phyloP scores from a whole-genome alignment of 2,797 vertebrate genomes.

The Staurois parvus region DNA sequence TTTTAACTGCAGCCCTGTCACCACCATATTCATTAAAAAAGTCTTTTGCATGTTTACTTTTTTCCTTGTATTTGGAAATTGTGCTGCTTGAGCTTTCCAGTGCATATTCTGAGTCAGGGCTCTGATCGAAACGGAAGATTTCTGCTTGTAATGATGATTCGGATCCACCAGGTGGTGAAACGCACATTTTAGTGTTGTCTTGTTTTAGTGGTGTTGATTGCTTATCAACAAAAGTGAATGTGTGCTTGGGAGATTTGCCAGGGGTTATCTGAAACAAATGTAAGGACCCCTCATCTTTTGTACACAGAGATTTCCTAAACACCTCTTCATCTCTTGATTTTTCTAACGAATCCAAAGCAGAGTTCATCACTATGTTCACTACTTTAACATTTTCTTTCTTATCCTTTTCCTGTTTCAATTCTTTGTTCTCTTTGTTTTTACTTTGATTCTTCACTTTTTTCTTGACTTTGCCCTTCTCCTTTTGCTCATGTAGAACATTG shows the following conservation, averaged over 20 bases:
- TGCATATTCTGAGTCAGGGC: constrained; percentile 87
- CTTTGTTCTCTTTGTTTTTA: constrained; percentile 99
- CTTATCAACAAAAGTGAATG: constrained; percentile 91
- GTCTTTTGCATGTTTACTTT: constrained; percentile 96
- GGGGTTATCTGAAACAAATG: constrained; percentile 94
- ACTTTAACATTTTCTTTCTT: constrained; percentile 93
- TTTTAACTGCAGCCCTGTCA: constrained; percentile 84
- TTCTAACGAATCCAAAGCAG: constrained; percentile 84
- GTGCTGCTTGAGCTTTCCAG: constrained; percentile 93
- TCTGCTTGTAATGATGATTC: constrained; percentile 86
- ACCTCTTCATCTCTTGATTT: constrained; percentile 90
- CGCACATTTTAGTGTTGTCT: constrained; percentile 90
- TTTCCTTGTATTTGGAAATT: constrained; percentile 95
- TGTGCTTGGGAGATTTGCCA: constrained; percentile 93
- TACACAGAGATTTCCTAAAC: constrained; percentile 95
- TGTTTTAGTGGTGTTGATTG: constrained; percentile 90
- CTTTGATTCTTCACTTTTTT: constrained; percentile 95
- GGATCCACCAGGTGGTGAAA: constrained; percentile 81
- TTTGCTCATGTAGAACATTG: constrained; percentile 80
- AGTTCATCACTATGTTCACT: constrained; percentile 79
- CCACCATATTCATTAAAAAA: constrained; percentile 83
- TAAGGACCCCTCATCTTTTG: constrained; percentile 94
- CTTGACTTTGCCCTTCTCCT: constrained; percentile 96
- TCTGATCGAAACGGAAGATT: constrained; percentile 87
- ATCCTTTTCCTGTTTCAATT: constrained; percentile 85